Conservation (phyloP, 1,140 invertebrate genomes). For the Fragariocoptes setiger region DNA sequence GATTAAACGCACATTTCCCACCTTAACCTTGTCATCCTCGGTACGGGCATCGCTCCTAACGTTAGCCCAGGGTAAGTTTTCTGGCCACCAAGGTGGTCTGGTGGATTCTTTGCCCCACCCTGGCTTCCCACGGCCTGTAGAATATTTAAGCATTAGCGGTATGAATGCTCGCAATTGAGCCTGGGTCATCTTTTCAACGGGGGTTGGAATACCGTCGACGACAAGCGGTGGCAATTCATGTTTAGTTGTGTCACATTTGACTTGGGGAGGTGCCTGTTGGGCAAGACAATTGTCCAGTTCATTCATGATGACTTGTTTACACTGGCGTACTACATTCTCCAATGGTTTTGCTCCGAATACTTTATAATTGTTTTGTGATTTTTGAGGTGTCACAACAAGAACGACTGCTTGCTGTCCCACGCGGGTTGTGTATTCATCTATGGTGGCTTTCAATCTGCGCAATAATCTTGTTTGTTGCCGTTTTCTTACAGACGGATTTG, state of each 20-base stretch:
- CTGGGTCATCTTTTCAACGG: slow-evolving; percentile 92
- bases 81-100: slow-evolving; percentile 79
- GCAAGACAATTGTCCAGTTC: slow-evolving; percentile 63
- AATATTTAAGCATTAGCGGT: slow-evolving; percentile 84
- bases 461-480: slow-evolving; percentile 70
- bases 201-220: slow-evolving; percentile 77
- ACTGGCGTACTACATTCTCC: slow-evolving; percentile 42
- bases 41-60: slow-evolving; percentile 75
- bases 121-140: slow-evolving; percentile 70
- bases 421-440: slow-evolving; percentile 76
- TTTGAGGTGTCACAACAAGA: slow-evolving; percentile 72
- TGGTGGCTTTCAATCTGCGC: slow-evolving; percentile 36
- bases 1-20: no score
- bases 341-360: slow-evolving; percentile 82
- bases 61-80: slow-evolving; percentile 80
- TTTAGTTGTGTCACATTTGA: slow-evolving; percentile 53
- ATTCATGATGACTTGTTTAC: slow-evolving; percentile 27
- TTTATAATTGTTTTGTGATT: slow-evolving; percentile 60
- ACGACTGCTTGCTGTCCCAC: slow-evolving; percentile 89
- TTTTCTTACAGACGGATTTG: slow-evolving; percentile 76
- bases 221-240: slow-evolving; percentile 76
- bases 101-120: slow-evolving; percentile 88
- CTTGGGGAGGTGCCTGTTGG: slow-evolving; percentile 60
- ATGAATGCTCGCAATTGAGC: slow-evolving; percentile 79
- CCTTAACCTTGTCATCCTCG: slow-evolving; percentile 83